These are phyloP conservation scores for Steatocranus sp. DNA, from an alignment of 2,797 vertebrate genomes.

Conservation along the genomic window DNA sequence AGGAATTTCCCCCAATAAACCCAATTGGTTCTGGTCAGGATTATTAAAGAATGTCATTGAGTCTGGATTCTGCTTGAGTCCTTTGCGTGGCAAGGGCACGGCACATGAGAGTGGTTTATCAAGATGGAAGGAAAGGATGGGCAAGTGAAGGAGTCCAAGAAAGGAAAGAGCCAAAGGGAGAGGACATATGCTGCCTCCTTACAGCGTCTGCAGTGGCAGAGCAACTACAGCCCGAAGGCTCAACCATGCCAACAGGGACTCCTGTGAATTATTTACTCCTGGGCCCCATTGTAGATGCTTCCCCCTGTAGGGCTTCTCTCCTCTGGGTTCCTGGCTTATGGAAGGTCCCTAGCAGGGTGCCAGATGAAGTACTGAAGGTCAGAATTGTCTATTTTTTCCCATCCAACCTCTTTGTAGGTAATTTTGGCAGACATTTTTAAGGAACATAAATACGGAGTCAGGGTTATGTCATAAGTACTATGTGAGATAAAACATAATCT, in stretches of 20 bases:
- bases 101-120: neutral
- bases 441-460: neutral
- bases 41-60: slow-evolving; percentile 51
- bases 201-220: slow-evolving; percentile 22
- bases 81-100: neutral
- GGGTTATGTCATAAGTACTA: neutral
- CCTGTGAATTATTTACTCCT: slow-evolving; percentile 57
- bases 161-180: slow-evolving; percentile 48
- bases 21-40: slow-evolving; percentile 51
- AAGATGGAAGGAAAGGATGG: neutral
- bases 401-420: neutral
- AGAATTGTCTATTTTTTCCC: neutral
- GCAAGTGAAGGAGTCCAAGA: slow-evolving; percentile 15
- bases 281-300: slow-evolving; percentile 33
- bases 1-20: slow-evolving; percentile 62
- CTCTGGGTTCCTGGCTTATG: slow-evolving; percentile 2
- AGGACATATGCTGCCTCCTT: slow-evolving; percentile 45
- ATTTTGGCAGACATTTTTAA: neutral
- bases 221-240: slow-evolving; percentile 43
- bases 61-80: slow-evolving; percentile 41
- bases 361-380: slow-evolving; percentile 13
- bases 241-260: slow-evolving; percentile 32
- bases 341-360: slow-evolving; percentile 8
- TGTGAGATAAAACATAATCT: neutral
- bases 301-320: slow-evolving; percentile 14